These are phyloP conservation scores for Gephyroberyx darwinii DNA, from an alignment of 2,797 vertebrate species.

Conservation along the genomic window DNA sequence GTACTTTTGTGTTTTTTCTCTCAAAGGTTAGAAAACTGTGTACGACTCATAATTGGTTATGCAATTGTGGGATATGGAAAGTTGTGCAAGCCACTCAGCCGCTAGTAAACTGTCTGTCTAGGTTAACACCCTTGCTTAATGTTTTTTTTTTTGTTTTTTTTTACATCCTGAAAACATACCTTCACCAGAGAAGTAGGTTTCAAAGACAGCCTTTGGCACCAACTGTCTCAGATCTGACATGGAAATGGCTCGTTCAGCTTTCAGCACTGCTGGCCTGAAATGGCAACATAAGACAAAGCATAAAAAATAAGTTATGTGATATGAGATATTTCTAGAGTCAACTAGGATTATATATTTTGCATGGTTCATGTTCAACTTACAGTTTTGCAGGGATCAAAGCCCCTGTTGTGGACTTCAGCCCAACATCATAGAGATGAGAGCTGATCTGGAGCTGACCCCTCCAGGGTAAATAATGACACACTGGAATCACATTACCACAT, in stretches of 20 bases:
- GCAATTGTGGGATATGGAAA: too few relatives aligned
- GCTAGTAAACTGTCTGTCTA: too few relatives aligned
- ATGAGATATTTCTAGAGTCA: neutral
- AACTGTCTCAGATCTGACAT: slow-evolving; percentile 72
- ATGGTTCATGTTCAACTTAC: slow-evolving; percentile 66
- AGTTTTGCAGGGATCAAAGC: slow-evolving; percentile 74
- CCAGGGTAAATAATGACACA: slow-evolving; percentile 76
- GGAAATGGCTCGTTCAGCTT: slow-evolving; percentile 68
- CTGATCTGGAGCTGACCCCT: slow-evolving; percentile 78
- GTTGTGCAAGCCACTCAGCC: too few relatives aligned
- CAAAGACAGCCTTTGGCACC: slow-evolving; percentile 78
- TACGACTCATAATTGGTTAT: too few relatives aligned
- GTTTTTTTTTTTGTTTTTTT: neutral
- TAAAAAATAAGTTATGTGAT: neutral
- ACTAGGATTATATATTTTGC: slow-evolving; percentile 9
- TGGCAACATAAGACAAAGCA: slow-evolving; percentile 3
- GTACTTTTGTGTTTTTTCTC: too few relatives aligned
- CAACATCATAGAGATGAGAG: slow-evolving; percentile 63
- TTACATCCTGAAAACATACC: slow-evolving; percentile 61
- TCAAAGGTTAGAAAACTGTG: too few relatives aligned
- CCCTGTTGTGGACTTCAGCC: slow-evolving; percentile 67
- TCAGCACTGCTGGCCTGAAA: slow-evolving; percentile 76
- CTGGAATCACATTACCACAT: slow-evolving; percentile 60
- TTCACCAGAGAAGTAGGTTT: slow-evolving; percentile 77
- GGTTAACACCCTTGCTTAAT: neutral